Evolutionary conservation across 2,888 invertebrate genomes (phyloP).

Genomic region (Caenorhabditis sulstoni): DNA sequence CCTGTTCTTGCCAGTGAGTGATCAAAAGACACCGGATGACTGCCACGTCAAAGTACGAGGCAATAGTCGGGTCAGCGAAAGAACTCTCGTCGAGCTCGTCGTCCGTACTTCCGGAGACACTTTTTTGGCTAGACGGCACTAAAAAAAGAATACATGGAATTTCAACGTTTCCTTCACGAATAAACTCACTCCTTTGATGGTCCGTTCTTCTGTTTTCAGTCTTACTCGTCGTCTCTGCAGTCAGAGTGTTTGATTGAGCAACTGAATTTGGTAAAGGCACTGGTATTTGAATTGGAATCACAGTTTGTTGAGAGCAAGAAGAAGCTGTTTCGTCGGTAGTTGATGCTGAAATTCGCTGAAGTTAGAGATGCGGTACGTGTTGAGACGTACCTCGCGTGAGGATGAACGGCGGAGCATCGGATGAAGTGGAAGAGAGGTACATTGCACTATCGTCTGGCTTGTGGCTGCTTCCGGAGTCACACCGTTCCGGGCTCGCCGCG

Average conservation of each 20-base stretch:
- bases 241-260: conserved; percentile 1
- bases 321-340: conserved; percentile 71
- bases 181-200: conserved; percentile 34
- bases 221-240: background rate
- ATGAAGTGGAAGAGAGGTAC: conserved; percentile 29
- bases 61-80: conserved; percentile 81
- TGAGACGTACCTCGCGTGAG: conserved; percentile 54
- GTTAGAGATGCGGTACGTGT: background rate
- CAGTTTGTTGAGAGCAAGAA: conserved; percentile 75
- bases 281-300: conserved; percentile 48
- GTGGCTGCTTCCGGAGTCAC: background rate
- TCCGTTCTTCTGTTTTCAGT: conserved; percentile 33
- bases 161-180: background rate
- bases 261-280: conserved; percentile 1
- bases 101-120: conserved; percentile 54
- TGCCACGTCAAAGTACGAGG: conserved; percentile 96
- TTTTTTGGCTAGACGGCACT: conserved; percentile 48
- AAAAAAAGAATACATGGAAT: conserved; percentile 7
- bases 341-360: conserved; percentile 55
- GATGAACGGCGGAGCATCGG: conserved; percentile 62
- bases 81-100: conserved; percentile 63
- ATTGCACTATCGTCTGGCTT: conserved; percentile 11
- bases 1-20: conserved; percentile 97
- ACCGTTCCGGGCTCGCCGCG: conserved; percentile 1
- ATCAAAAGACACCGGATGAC: conserved; percentile 95